Conservation (phyloP, 1,140 invertebrate genomes). For the Diabrotica undecimpunctata region DNA sequence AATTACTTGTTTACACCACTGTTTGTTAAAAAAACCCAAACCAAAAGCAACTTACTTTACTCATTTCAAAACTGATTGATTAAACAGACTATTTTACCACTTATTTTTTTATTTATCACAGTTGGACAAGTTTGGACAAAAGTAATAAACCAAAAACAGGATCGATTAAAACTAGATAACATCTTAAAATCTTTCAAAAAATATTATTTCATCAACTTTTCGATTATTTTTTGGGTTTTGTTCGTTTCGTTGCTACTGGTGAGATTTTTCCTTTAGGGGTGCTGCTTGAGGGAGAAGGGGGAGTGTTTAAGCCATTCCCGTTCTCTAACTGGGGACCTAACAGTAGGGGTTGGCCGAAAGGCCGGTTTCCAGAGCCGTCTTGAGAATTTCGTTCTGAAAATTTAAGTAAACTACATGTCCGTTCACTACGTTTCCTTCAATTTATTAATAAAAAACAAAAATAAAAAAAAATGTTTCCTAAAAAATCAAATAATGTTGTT, state of each 20-base stretch:
- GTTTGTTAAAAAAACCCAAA: too few relatives aligned
- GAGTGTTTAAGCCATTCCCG: constrained; percentile 48
- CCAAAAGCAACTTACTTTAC: too few relatives aligned
- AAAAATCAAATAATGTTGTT: too few relatives aligned
- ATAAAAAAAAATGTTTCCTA: too few relatives aligned
- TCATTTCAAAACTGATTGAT: too few relatives aligned
- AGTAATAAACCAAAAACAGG: constrained; percentile 20
- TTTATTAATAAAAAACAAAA: too few relatives aligned
- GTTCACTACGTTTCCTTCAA: background rate
- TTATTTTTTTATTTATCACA: constrained; percentile 33
- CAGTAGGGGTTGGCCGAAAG: constrained; percentile 71
- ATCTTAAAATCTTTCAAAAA: background rate
- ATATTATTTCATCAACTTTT: constrained; percentile 18
- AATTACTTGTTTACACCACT: too few relatives aligned
- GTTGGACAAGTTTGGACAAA: constrained; percentile 27
- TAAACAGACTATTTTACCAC: too few relatives aligned
- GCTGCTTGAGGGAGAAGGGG: constrained; percentile 47
- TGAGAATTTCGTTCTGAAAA: constrained; percentile 48
- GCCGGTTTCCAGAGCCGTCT: constrained; percentile 62
- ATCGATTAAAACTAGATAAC: background rate
- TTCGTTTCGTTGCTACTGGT: constrained; percentile 29
- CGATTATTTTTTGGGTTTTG: constrained; percentile 34
- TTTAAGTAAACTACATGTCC: constrained; percentile 12
- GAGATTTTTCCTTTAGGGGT: constrained; percentile 40
- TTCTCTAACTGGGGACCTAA: constrained; percentile 52